phyloP scores from a whole-genome alignment of 1,140 invertebrate genomes.

The Nasonia giraulti region DNA sequence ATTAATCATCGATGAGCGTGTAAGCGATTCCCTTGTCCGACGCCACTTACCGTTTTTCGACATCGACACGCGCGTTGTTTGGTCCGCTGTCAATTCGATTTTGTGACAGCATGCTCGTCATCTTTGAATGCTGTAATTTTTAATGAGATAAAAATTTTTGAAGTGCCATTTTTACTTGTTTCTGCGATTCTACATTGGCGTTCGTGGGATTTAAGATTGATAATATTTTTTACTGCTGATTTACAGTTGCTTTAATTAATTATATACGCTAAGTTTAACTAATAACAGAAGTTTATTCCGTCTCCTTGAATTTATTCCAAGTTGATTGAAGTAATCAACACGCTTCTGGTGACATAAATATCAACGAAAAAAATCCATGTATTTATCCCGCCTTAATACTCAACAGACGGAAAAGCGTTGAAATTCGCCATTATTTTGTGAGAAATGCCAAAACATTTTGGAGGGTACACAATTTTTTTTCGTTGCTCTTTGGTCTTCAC shows the following conservation, averaged over 20 bases:
- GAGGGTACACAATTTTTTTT: background rate
- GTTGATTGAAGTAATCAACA: too few relatives aligned
- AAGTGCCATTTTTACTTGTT: background rate
- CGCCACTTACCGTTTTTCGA: constrained; percentile 45
- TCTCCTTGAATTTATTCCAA: too few relatives aligned
- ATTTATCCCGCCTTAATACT: too few relatives aligned
- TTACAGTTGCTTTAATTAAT: too few relatives aligned
- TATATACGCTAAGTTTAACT: too few relatives aligned
- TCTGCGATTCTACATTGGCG: background rate
- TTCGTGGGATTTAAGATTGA: background rate
- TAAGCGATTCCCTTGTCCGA: constrained; percentile 48
- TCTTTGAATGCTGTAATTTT: constrained; percentile 11
- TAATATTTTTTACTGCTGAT: too few relatives aligned
- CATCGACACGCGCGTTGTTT: background rate
- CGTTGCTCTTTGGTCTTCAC: background rate
- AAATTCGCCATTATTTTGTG: background rate
- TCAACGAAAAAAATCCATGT: too few relatives aligned
- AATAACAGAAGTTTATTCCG: too few relatives aligned
- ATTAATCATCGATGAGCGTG: constrained; percentile 66
- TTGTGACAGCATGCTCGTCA: background rate
- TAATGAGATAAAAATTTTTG: constrained; percentile 27
- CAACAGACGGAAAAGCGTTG: too few relatives aligned
- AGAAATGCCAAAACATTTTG: constrained; percentile 33
- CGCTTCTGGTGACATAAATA: too few relatives aligned
- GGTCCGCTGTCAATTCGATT: constrained; percentile 26